These are phyloP conservation scores for Ciconia boyciana DNA, from an alignment of 2,113 vertebrate genomes.

Conservation along the genomic window DNA sequence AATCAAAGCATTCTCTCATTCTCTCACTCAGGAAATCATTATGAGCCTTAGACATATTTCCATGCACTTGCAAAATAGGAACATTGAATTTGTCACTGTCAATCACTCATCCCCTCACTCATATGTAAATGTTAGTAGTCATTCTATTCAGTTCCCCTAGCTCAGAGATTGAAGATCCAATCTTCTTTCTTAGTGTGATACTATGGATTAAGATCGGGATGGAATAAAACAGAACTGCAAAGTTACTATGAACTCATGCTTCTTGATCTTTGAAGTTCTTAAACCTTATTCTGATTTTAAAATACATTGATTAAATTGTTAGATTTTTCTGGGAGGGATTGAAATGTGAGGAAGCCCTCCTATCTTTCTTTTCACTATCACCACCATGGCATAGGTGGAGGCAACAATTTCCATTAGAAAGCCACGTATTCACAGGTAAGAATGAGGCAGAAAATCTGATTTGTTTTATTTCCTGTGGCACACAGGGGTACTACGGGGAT, in stretches of 20 bases:
- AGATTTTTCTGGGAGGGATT: not conserved
- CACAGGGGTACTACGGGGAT: accelerated
- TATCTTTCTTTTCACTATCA: not conserved
- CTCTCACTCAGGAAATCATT: not conserved
- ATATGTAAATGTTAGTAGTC: not conserved
- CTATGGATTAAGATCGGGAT: not conserved
- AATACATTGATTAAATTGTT: not conserved
- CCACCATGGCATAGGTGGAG: accelerated
- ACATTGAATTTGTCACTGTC: not conserved
- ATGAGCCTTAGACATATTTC: not conserved
- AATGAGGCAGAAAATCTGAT: not conserved
- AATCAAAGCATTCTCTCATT: not conserved
- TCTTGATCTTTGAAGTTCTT: not conserved
- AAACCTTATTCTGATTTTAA: not conserved
- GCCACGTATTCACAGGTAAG: accelerated
- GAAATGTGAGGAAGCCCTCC: not conserved
- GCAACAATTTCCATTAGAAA: not conserved
- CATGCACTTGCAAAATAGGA: not conserved
- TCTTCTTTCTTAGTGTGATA: not conserved
- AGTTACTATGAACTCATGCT: not conserved
- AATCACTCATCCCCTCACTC: not conserved
- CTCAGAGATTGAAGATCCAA: not conserved
- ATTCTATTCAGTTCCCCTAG: not conserved
- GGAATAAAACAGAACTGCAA: not conserved
- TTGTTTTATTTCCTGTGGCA: not conserved